Evolutionary conservation across 2,797 vertebrate genomes (phyloP).

Genomic region (Crypturellus tataupa): DNA sequence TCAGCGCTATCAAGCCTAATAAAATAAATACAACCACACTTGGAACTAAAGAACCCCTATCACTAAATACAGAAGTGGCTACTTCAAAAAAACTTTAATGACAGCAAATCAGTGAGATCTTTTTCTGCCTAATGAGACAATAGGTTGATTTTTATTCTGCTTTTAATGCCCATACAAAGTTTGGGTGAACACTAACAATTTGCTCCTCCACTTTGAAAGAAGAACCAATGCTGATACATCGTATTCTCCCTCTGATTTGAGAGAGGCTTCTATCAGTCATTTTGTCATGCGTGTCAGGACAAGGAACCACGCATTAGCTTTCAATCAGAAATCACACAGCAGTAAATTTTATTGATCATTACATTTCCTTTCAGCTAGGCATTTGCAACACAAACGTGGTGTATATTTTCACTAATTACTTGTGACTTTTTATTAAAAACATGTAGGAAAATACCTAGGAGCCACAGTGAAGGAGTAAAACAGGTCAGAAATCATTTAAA

Average conservation of each 20-base stretch:
- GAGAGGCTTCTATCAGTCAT: background rate
- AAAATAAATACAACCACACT: constrained; percentile 41
- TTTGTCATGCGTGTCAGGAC: background rate
- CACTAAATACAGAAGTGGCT: constrained; percentile 48
- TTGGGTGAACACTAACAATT: background rate
- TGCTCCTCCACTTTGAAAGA: background rate
- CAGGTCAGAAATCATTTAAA: constrained; percentile 16
- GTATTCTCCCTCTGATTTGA: background rate
- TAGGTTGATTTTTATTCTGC: constrained; percentile 20
- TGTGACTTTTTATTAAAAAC: constrained; percentile 7
- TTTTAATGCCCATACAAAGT: background rate
- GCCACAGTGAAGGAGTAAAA: background rate
- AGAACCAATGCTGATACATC: background rate
- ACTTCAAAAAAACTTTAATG: constrained; percentile 14
- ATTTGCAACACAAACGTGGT: background rate
- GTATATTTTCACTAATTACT: background rate
- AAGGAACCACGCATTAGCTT: background rate
- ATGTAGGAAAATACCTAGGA: background rate
- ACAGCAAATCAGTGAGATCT: constrained; percentile 28
- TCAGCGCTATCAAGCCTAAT: constrained; percentile 56
- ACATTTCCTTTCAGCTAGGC: background rate
- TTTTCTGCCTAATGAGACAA: constrained; percentile 25
- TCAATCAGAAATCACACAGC: background rate
- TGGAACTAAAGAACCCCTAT: constrained; percentile 53
- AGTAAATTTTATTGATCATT: background rate